phyloP scores from a whole-genome alignment of 2,113 vertebrate genomes.

The Pyxicephalus adspersus region DNA sequence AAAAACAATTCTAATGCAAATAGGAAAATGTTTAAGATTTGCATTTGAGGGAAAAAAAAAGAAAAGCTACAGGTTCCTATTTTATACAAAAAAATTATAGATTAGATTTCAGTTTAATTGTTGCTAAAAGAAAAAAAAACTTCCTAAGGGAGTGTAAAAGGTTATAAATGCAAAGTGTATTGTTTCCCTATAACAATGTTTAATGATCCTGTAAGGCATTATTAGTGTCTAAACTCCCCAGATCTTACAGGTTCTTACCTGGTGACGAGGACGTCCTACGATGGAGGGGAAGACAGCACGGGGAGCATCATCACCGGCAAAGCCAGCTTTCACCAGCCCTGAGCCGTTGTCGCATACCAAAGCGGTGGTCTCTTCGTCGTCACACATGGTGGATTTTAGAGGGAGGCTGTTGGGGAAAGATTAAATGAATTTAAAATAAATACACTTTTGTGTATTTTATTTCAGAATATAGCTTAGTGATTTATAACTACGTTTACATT shows the following conservation, averaged over 20 bases:
- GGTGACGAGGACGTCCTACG: constrained; percentile 71
- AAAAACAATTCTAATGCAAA: too few relatives aligned
- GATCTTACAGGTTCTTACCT: constrained; percentile 64
- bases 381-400: constrained; percentile 64
- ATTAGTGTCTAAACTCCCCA: neutral
- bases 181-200: too few relatives aligned
- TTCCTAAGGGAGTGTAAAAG: too few relatives aligned
- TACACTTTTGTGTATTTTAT: neutral
- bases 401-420: constrained; percentile 12
- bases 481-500: neutral
- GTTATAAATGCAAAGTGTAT: too few relatives aligned
- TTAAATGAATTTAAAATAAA: constrained; percentile 6
- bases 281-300: constrained; percentile 75
- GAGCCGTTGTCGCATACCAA: constrained; percentile 73
- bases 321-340: constrained; percentile 72
- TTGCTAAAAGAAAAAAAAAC: too few relatives aligned
- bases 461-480: neutral
- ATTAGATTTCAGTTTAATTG: too few relatives aligned
- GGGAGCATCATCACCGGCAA: constrained; percentile 72
- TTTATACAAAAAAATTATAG: too few relatives aligned
- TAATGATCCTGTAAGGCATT: too few relatives aligned
- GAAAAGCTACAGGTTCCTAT: too few relatives aligned
- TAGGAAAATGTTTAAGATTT: too few relatives aligned
- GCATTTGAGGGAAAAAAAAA: too few relatives aligned
- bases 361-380: constrained; percentile 70